These are phyloP conservation scores for Hiodon alosoides DNA, from an alignment of 2,113 vertebrate species.

Conservation along the genomic window DNA sequence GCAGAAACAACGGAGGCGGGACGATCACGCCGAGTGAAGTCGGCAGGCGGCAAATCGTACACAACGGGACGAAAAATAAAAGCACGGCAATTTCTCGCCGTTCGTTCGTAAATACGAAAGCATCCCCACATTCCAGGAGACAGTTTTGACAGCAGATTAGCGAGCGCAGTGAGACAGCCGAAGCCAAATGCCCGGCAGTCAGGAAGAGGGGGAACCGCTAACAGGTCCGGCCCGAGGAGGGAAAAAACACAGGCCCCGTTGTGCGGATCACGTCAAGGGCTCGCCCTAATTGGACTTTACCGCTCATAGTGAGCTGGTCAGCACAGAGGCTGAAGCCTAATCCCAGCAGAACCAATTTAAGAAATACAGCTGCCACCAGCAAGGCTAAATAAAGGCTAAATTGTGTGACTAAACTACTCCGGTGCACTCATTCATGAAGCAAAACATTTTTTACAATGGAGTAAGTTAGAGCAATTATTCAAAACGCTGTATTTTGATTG, in stretches of 20 bases:
- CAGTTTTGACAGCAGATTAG: not conserved
- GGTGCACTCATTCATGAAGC: too few species aligned
- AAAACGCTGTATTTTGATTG: too few species aligned
- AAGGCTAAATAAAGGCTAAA: too few species aligned
- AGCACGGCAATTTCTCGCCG: not conserved
- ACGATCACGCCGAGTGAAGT: not conserved
- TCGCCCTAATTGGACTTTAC: slow-evolving; percentile 2
- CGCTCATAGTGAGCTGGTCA: not conserved
- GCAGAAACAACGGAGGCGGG: not conserved
- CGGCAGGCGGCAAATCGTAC: not conserved
- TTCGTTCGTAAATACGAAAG: not conserved
- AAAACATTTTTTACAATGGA: too few species aligned
- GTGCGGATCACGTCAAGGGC: not conserved
- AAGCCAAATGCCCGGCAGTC: not conserved
- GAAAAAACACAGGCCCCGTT: not conserved
- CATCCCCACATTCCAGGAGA: not conserved
- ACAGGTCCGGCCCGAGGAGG: not conserved
- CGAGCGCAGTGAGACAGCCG: not conserved
- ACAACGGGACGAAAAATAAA: too few species aligned
- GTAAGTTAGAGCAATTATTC: too few species aligned
- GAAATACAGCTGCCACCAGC: not conserved
- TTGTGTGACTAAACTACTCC: too few species aligned
- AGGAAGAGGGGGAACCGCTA: not conserved
- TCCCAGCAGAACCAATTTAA: slow-evolving; percentile 27
- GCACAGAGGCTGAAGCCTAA: not conserved